Base-by-base conservation (phyloP, 2,888 invertebrate species). In the Hyposoter didymator region DNA sequence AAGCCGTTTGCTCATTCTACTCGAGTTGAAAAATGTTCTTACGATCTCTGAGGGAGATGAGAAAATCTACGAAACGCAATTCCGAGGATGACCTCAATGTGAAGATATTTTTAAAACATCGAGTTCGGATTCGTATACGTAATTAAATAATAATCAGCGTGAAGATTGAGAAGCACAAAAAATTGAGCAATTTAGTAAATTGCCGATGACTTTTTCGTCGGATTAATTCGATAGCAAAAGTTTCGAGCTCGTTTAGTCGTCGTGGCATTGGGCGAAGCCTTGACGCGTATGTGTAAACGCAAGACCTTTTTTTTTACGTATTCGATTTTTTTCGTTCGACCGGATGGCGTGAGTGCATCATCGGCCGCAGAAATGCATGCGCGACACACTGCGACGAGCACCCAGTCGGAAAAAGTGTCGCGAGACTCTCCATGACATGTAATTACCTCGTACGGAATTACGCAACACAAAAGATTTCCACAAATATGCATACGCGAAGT, bases 181-280 rank as follows among this genome's bases (percentile, higher is more conserved):
- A 69, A 32, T 32, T 28, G 28, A 28, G 32, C 28, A 69, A 69
- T 28, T 22, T 22, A 8, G 22, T 47, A n/a, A 28, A 69, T 47
- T 47, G 45, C 35, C 6, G 4, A 69, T 28, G 2, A 17, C 43
- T 28, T 69, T 32, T 47, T 69, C 17, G 45, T 6, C 6, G 12
- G 35, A 64, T 59, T 62, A 64, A 72, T 76, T 73, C n/a, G 75
- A 76, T 67, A 72, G 76, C 64, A 80, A n/a, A n/a, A 80, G 76
- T 76, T 66, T 55, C 45, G 55, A 67, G 49, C 49, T 64, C 22
- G 32, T 8, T 59, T n/a, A n/a, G n/a, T 49, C 66, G 19, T 83
- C 39, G 72, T 76, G 49, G 66, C 87, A 84, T 84, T 35, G 83
- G 79, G 84, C 87, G 70, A 84, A 89, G 82, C 90, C 89, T 91